phyloP scores from a whole-genome alignment of 2,888 invertebrate genomes.

The Prosapia bicincta region DNA sequence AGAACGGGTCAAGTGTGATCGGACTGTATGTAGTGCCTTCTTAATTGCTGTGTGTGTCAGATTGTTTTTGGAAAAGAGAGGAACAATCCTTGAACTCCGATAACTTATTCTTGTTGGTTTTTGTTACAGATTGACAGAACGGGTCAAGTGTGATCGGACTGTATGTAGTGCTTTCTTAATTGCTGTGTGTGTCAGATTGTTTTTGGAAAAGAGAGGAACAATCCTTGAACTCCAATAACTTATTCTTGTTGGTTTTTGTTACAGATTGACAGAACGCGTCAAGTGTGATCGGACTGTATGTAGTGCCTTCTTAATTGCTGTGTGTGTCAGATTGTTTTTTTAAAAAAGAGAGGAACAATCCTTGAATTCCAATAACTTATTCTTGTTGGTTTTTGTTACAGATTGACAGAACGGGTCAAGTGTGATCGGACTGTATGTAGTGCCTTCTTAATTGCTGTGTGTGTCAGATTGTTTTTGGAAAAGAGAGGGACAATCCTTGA shows the following conservation, averaged over 20 bases:
- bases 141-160: conserved; percentile 64
- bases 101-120: conserved; percentile 75
- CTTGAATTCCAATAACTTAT: conserved; percentile 77
- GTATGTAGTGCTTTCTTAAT: conserved; percentile 72
- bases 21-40: conserved; percentile 68
- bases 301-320: conserved; percentile 66
- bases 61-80: conserved; percentile 76
- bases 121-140: conserved; percentile 52
- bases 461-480: conserved; percentile 77
- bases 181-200: conserved; percentile 71
- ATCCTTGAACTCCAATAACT: too few relatives aligned
- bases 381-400: conserved; percentile 67
- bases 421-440: conserved; percentile 69
- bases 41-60: conserved; percentile 72
- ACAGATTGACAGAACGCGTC: conserved; percentile 56
- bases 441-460: conserved; percentile 68
- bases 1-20: conserved; percentile 63
- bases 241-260: too few relatives aligned
- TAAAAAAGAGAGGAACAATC: conserved; percentile 70
- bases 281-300: conserved; percentile 68
- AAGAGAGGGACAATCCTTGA: conserved; percentile 68
- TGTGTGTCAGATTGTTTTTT: conserved; percentile 76
- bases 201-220: conserved; percentile 72
- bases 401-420: conserved; percentile 57
- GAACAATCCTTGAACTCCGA: conserved; percentile 69